Base-by-base conservation (phyloP, 2,113 vertebrate genomes). In the Eupsittula cactorum region DNA sequence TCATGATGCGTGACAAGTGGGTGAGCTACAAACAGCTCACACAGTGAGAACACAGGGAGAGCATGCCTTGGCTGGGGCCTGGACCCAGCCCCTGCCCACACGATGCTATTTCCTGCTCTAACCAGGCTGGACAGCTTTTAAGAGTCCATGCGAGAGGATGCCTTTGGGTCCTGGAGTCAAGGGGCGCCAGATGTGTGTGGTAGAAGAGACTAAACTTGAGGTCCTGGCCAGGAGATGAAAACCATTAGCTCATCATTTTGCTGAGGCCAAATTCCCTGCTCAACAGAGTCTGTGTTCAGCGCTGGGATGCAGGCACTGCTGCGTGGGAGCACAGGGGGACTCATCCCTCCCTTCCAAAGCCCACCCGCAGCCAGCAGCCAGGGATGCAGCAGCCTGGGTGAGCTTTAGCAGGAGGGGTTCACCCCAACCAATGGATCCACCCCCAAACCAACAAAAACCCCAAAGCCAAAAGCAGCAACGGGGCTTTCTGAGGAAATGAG, bases 341-440 rank as follows among this genome's bases (percentile, higher is more conserved):
- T 9, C n/a, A 67, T 46, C 33, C 50, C 25, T 33, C 6, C 0
- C 28, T 11, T 7, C 68, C 74, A 91, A 64, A 93, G 62, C 82
- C 88, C 82, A 88, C 71, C 67, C 42, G 1, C 16, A 2, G 2
- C 27, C 23, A 2, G 47, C 52, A 57, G 23, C 23, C 37, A 10
- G 27, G 17, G 13, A 49, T 18, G 35, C 52, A 7, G 42, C 29
- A 19, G 14, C 3, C 33, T 2, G 9, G 35, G n/a, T 0, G 1
- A 82, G 90, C 78, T 50, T 63, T 8, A 81, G 31, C 60, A 70
- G 42, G 3, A 46, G 8, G 29, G 11, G 53, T 57, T 39, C 5
- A 5, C 8, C 84, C 42, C 65, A 37, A 52, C 4, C 5, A 8
- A 23, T n/a, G 31, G 35, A 37, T 17, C n/a, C 23, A 2, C 0